Percentiles rank a stretch among this genome's conserved stretches.
Conservation (phyloP, 2,888 invertebrate species). For the Drosophila prolongata region DNA sequence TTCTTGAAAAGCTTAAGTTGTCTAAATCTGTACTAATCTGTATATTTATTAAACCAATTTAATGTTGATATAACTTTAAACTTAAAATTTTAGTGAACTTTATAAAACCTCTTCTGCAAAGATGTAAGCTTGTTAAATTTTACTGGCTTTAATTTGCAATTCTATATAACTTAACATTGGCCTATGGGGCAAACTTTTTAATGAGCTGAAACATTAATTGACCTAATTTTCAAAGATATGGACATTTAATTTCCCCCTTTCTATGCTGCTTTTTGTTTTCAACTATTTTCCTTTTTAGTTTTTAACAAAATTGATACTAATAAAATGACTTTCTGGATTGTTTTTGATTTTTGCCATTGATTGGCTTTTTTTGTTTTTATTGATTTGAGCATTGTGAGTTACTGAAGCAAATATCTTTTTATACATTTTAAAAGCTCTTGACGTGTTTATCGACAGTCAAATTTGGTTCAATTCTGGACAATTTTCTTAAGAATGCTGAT, state of each 20-base stretch:
- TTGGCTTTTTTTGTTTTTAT: constrained; percentile 14
- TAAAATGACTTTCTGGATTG: constrained; percentile 52
- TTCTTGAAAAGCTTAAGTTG: no score
- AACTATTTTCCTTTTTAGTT: not conserved
- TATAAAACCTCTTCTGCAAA: not conserved
- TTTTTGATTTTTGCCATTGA: constrained; percentile 42
- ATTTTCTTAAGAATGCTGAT: constrained; percentile 8
- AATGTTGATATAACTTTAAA: no score
- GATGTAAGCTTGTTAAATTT: constrained; percentile 6
- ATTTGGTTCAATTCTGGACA: not conserved
- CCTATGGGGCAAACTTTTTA: constrained; percentile 25
- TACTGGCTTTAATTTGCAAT: not conserved
- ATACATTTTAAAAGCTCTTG: constrained; percentile 18
- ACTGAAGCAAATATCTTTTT: constrained; percentile 15
- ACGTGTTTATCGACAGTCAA: constrained; percentile 2
- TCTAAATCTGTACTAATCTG: no score
- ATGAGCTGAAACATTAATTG: constrained; percentile 42
- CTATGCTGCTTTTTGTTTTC: not conserved
- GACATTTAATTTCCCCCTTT: constrained; percentile 13
- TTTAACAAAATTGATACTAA: constrained; percentile 43
- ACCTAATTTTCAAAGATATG: constrained; percentile 51
- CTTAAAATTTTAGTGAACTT: no score
- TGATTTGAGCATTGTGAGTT: constrained; percentile 7
- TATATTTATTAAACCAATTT: no score
- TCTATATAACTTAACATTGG: constrained; percentile 19